These are phyloP conservation scores for Syngnathus scovelli DNA, from an alignment of 2,113 vertebrate genomes.

Conservation along the genomic window DNA sequence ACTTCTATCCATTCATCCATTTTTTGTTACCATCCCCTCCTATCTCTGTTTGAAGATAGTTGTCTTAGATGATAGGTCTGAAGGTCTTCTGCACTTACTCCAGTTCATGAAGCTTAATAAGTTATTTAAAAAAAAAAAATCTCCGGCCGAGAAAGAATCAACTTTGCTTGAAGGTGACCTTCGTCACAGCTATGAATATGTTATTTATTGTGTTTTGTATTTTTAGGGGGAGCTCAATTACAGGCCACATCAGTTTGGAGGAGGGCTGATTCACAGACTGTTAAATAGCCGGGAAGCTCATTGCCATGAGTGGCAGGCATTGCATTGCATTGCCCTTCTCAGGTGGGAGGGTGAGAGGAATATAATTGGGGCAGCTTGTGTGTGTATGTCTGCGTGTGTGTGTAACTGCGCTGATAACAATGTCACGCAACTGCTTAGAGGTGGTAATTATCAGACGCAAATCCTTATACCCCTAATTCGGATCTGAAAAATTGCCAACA, in stretches of 20 bases:
- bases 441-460: slow-evolving; percentile 29
- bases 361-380: slow-evolving; percentile 25
- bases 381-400: not conserved
- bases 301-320: slow-evolving; percentile 52
- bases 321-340: slow-evolving; percentile 50
- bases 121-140: not conserved
- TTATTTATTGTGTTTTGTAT: slow-evolving; percentile 27
- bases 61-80: not conserved
- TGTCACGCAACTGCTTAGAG: slow-evolving; percentile 15
- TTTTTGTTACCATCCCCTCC: not conserved
- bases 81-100: not conserved
- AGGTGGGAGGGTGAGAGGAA: slow-evolving; percentile 44
- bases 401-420: slow-evolving; percentile 18
- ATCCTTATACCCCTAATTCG: slow-evolving; percentile 27
- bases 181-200: slow-evolving; percentile 54
- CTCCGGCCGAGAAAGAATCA: slow-evolving; percentile 22
- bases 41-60: not conserved
- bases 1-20: not conserved
- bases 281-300: slow-evolving; percentile 59
- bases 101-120: not conserved
- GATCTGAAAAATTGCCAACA: slow-evolving; percentile 14
- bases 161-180: slow-evolving; percentile 53
- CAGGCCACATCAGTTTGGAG: slow-evolving; percentile 50
- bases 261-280: slow-evolving; percentile 49
- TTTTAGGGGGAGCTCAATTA: slow-evolving; percentile 39